Evolutionary conservation across 64 coral and sea anemone species (phyloP).

Genomic region (Orbicella faveolata): DNA sequence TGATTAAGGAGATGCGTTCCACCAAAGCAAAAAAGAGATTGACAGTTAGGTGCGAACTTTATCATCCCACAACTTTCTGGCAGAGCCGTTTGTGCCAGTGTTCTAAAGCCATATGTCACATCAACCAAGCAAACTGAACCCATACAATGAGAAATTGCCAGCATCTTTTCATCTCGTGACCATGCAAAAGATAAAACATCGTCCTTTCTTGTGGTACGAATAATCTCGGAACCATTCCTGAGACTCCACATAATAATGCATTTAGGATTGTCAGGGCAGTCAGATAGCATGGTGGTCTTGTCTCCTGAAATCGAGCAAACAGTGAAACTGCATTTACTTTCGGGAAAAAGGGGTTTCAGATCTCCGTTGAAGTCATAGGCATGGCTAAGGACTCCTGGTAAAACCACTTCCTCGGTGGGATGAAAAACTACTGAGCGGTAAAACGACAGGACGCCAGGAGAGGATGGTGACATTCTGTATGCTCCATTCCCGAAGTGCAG

Average conservation of each 20-base stretch:
- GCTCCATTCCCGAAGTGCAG: no score
- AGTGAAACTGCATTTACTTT: not conserved
- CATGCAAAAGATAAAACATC: no score
- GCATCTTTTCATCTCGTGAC: no score
- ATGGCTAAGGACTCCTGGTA: conserved; percentile 3
- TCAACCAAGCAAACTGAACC: no score
- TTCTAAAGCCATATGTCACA: no score
- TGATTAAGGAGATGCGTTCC: no score
- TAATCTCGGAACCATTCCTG: no score
- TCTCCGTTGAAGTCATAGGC: not conserved
- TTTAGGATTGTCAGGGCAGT: no score
- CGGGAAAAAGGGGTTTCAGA: not conserved
- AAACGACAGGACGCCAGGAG: not conserved
- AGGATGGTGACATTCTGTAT: not conserved
- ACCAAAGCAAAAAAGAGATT: not conserved
- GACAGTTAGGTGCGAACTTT: not conserved
- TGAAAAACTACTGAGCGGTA: conserved; percentile 13
- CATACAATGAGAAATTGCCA: no score
- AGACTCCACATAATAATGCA: no score
- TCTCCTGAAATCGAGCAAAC: not conserved
- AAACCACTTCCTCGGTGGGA: not conserved
- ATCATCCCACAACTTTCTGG: not conserved
- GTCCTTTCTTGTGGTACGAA: no score
- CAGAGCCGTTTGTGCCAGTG: no score
- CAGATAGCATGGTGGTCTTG: not conserved